Percentiles rank a stretch among this genome's conserved stretches.
These are phyloP conservation scores for Pseudopipra pipra DNA, from an alignment of 2,113 vertebrate species.

Conservation along the genomic window DNA sequence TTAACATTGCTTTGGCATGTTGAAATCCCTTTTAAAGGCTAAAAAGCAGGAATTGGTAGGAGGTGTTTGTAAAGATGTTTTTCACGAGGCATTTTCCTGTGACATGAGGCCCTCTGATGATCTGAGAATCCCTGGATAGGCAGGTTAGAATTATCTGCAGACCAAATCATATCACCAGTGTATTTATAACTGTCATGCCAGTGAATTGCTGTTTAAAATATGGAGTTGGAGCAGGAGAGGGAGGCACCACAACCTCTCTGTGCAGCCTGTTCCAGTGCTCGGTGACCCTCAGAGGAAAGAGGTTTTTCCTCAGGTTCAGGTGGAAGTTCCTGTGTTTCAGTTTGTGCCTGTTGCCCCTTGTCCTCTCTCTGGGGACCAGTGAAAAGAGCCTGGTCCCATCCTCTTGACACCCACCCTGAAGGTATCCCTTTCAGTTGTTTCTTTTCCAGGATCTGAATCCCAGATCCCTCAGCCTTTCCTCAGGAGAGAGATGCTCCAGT, in stretches of 20 bases:
- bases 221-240: not conserved
- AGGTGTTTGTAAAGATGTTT: not conserved
- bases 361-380: not conserved
- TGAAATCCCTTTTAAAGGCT: not conserved
- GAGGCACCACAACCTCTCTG: not conserved
- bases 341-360: not conserved
- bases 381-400: not conserved
- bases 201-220: not conserved
- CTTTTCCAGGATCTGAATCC: not conserved
- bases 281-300: not conserved
- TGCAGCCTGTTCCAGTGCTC: not conserved
- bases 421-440: not conserved
- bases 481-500: not conserved
- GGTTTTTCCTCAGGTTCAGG: not conserved
- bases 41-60: not conserved
- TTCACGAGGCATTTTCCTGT: not conserved
- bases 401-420: not conserved
- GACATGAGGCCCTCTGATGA: not conserved
- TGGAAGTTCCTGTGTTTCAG: not conserved
- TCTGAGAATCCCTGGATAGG: not conserved
- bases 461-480: not conserved
- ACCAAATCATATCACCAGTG: not conserved
- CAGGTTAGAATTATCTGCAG: not conserved
- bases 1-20: not conserved
- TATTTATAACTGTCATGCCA: not conserved